These are phyloP conservation scores for Paraescarpia echinospica DNA, from an alignment of 1,140 invertebrate species.

Conservation along the genomic window DNA sequence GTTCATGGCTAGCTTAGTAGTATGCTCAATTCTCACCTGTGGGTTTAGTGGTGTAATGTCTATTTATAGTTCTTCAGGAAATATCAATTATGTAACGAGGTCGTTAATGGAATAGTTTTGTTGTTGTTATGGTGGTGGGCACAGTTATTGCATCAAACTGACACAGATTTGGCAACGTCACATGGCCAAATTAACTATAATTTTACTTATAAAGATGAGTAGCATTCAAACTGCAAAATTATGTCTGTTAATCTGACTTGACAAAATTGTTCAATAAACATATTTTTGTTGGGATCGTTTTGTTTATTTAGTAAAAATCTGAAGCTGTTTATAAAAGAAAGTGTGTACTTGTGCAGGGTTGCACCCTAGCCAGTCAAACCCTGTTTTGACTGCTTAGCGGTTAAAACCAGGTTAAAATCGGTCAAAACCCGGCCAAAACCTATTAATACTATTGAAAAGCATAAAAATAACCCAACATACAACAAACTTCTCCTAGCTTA, in stretches of 20 bases:
- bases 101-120: background rate
- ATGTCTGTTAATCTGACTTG: background rate
- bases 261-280: too few species aligned
- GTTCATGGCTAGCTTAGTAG: background rate
- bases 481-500: too few species aligned
- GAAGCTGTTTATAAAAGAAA: background rate
- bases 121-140: background rate
- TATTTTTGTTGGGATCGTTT: too few species aligned
- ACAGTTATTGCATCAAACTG: background rate
- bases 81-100: background rate
- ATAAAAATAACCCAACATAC: too few species aligned
- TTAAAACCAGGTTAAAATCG: too few species aligned
- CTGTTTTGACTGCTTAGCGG: too few species aligned
- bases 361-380: too few species aligned
- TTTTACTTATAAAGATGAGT: background rate
- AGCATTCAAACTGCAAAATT: background rate
- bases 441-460: too few species aligned
- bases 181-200: background rate
- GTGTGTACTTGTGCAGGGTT: too few species aligned
- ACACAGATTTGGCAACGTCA: background rate
- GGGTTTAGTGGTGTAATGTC: too few species aligned
- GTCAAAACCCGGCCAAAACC: too few species aligned
- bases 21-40: background rate
- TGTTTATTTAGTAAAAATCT: background rate
- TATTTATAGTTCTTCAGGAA: too few species aligned